These are phyloP conservation scores for Drosophila leonis DNA, from an alignment of 2,888 invertebrate species.

Conservation along the genomic window DNA sequence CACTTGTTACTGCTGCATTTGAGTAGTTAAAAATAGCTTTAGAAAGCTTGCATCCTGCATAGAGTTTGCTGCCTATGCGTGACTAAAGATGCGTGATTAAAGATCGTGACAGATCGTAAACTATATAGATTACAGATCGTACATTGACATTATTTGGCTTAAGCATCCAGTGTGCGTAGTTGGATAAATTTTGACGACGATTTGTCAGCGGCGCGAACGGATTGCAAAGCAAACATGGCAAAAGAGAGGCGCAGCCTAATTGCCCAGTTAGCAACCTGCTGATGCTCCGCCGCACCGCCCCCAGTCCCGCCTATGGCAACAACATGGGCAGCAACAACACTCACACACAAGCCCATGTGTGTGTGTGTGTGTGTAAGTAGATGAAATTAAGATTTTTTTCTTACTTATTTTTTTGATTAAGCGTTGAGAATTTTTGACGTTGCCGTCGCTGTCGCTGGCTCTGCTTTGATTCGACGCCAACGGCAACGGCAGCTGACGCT, in stretches of 20 bases:
- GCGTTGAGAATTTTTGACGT: slow-evolving; percentile 75
- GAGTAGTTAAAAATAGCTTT: neutral
- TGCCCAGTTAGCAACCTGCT: slow-evolving; percentile 73
- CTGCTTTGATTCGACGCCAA: slow-evolving; percentile 17
- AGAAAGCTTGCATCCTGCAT: neutral
- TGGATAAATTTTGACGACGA: slow-evolving; percentile 31
- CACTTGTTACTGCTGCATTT: neutral
- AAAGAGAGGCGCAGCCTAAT: slow-evolving; percentile 69
- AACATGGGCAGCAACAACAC: slow-evolving; percentile 22
- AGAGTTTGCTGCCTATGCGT: neutral
- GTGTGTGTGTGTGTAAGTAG: slow-evolving; percentile 68
- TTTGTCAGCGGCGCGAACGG: slow-evolving; percentile 67
- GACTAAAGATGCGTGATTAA: too few species aligned
- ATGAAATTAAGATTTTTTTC: slow-evolving; percentile 68
- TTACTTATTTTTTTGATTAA: slow-evolving; percentile 65
- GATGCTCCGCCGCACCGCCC: slow-evolving; percentile 41
- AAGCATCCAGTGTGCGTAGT: slow-evolving; percentile 26
- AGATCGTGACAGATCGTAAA: neutral
- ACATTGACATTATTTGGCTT: neutral
- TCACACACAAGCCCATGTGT: slow-evolving; percentile 22
- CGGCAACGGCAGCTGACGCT: slow-evolving; percentile 35
- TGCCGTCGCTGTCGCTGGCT: slow-evolving; percentile 39
- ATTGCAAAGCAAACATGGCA: slow-evolving; percentile 67
- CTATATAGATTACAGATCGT: neutral
- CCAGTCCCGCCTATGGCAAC: slow-evolving; percentile 35